Conservation (phyloP, 2,888 invertebrate genomes). For the Orthosia cruda region DNA sequence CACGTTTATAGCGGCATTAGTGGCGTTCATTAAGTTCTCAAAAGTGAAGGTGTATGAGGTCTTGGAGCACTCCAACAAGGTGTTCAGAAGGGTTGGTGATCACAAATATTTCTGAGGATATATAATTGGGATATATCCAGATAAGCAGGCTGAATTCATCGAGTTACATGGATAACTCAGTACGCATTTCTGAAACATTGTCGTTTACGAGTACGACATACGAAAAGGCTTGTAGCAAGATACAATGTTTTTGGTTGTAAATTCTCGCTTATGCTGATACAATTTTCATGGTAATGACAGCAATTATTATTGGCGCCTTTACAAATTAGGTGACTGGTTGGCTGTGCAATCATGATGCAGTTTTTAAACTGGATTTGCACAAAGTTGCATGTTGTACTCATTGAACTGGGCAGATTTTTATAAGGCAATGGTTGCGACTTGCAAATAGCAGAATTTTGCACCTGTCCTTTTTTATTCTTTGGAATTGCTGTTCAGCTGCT, state of each 20-base stretch:
- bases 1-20: too few species aligned
- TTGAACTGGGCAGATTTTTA: slow-evolving; percentile 5
- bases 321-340: slow-evolving; percentile 42
- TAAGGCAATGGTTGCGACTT: neutral
- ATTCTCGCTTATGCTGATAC: slow-evolving; percentile 19
- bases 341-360: slow-evolving; percentile 28
- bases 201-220: neutral
- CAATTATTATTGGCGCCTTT: slow-evolving; percentile 46
- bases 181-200: slow-evolving; percentile 10
- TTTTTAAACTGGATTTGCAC: slow-evolving; percentile 23
- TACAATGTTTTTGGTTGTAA: slow-evolving; percentile 24
- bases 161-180: neutral
- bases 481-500: neutral
- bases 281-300: slow-evolving; percentile 43
- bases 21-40: too few species aligned
- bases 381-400: slow-evolving; percentile 25
- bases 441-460: slow-evolving; percentile 1
- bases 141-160: neutral
- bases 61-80: too few species aligned
- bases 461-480: neutral
- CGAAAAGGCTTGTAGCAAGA: neutral
- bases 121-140: neutral
- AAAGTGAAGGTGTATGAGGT: too few species aligned
- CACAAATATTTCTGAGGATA: neutral
- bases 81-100: neutral